These are phyloP conservation scores for Hydraecia micacea DNA, from an alignment of 2,888 invertebrate genomes.

Conservation along the genomic window DNA sequence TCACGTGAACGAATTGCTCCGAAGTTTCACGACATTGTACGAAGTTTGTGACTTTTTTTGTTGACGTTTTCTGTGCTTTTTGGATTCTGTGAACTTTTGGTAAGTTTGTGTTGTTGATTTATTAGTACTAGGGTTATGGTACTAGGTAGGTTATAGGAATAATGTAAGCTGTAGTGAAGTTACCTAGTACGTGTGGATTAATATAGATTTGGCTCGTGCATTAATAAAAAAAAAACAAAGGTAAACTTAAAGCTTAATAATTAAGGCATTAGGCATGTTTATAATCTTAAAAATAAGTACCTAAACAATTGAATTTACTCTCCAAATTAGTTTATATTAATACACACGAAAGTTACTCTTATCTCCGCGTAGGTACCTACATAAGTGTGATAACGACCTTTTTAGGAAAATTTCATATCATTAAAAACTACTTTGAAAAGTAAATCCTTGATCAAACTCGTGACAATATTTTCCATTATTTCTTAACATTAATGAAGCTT, in stretches of 20 bases:
- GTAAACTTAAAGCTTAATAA: background rate
- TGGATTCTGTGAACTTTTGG: slow-evolving; percentile 67
- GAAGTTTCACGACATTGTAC: slow-evolving; percentile 41
- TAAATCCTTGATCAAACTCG: background rate
- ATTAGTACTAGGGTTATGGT: background rate
- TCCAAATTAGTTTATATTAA: background rate
- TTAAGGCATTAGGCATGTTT: background rate
- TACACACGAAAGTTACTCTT: background rate
- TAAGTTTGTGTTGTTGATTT: slow-evolving; percentile 51
- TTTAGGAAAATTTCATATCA: background rate
- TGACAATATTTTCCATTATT: slow-evolving; percentile 19
- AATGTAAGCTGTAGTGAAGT: background rate
- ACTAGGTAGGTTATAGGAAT: background rate
- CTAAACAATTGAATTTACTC: background rate
- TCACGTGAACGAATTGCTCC: slow-evolving; percentile 57
- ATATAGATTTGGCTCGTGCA: background rate
- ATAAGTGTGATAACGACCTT: background rate
- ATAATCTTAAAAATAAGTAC: background rate
- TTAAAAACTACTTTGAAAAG: background rate
- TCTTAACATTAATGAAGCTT: slow-evolving; percentile 23
- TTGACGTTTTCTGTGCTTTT: slow-evolving; percentile 59
- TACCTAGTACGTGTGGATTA: background rate
- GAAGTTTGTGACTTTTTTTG: slow-evolving; percentile 64
- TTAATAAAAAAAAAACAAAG: background rate
- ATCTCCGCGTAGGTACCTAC: background rate